phyloP scores from a whole-genome alignment of 2,797 vertebrate genomes.

The Hypotaenidia philippensis region DNA sequence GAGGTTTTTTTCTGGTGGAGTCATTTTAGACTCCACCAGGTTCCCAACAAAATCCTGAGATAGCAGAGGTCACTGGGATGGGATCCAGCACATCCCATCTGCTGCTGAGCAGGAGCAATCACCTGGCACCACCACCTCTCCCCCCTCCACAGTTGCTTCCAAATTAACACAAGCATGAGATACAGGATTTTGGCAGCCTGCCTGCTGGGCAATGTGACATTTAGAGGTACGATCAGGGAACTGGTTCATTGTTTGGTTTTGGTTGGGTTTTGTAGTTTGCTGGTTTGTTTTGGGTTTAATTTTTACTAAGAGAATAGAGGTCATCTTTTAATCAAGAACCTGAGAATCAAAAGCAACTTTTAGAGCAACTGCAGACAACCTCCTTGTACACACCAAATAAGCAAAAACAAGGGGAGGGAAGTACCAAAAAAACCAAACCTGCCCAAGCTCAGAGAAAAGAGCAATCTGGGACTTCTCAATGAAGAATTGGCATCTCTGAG shows the following conservation, averaged over 20 bases:
- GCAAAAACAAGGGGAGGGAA: not conserved
- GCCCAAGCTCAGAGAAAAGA: not conserved
- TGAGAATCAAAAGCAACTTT: not conserved
- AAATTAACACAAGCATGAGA: not conserved
- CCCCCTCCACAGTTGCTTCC: not conserved
- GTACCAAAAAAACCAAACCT: not conserved
- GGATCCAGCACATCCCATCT: not conserved
- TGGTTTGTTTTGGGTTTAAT: too few species aligned
- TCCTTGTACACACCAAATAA: not conserved
- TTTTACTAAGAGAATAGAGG: not conserved
- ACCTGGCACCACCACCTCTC: not conserved
- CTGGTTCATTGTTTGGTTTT: not conserved
- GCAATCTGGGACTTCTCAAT: not conserved
- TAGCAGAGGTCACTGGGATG: not conserved
- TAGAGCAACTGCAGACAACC: not conserved
- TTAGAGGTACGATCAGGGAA: not conserved
- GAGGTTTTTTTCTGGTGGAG: not conserved
- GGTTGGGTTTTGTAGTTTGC: not conserved
- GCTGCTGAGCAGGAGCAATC: not conserved
- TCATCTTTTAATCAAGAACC: not conserved
- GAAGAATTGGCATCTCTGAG: not conserved
- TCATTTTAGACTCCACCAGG: not conserved
- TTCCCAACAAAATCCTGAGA: rapidly evolving
- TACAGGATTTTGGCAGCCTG: not conserved
- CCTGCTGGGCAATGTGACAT: not conserved